Evolutionary conservation across 2,888 invertebrate genomes (phyloP), one percentile per base, ranked within the genome.

Genomic region (Leptinotarsa haldemani): DNA sequence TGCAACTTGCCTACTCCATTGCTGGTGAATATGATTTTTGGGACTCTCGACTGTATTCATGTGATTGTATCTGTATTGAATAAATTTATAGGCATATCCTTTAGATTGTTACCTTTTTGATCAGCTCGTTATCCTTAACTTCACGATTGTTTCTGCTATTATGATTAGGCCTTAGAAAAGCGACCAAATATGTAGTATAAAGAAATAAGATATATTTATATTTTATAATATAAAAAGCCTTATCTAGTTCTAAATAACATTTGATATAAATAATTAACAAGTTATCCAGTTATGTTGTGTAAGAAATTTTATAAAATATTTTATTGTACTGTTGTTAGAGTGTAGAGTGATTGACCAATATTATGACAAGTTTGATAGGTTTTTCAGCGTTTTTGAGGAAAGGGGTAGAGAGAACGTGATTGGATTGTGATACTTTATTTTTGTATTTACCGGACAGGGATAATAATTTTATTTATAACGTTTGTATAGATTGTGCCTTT

Each of bases 341-440:
- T 77, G 74, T 77, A 77, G 74, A 75, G 79, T 78, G 76, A 80
- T 77, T 78, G 81, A 81, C 81, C 81, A 81, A 81, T 79, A 75
- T 76, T 77, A 77, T 75, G 78, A 79, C 78, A 77, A 76, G 70
- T 76, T 79, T 70, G 73, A 70, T 74, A 75, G 61, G 70, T 74
- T 69, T 73, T 75, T 76, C 65, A 77, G 70, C 72, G 75, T 78
- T 76, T 77, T 65, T 72, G 73, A 70, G 79, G 77, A 78, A 75
- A 73, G 76, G 79, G 73, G 74, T 71, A 71, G 79, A 77, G 79
- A 77, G 40, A 40, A 40, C 40, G 80, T 83, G 80, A 78, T 81
- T 80, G 85, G 87, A 86, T 83, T 87, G 87, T 87, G 87, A 87
- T 87, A 87, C 82, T 85, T 86, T 87, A 86, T 87, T 87, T 87